Percentiles rank a stretch among this genome's conserved stretches.
phyloP scores from a whole-genome alignment of 2,888 invertebrate species.

The Ischnura elegans region DNA sequence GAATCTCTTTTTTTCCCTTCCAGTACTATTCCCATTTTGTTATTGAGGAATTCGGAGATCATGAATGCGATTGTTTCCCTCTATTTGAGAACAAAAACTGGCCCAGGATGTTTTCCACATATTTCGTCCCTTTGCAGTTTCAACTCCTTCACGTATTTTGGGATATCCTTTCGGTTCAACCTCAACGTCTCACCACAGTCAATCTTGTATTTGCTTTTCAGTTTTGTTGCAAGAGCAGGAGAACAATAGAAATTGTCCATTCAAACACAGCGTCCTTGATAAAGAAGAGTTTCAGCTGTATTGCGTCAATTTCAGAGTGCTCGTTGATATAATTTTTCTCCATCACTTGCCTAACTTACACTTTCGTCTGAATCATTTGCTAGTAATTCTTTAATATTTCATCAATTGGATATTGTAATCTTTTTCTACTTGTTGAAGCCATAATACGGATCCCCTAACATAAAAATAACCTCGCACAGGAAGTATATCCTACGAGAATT shows the following conservation, averaged over 20 bases:
- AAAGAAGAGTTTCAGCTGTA: no score
- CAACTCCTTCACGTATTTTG: background rate
- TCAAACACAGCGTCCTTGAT: no score
- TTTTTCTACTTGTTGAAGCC: no score
- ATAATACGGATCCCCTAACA: no score
- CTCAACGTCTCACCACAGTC: background rate
- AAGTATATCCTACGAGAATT: no score
- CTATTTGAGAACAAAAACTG: background rate
- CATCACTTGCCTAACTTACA: no score
- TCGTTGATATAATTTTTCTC: no score
- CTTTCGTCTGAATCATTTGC: no score
- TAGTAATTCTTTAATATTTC: no score
- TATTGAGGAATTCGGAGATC: conserved; percentile 5
- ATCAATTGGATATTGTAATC: no score
- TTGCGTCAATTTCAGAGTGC: no score
- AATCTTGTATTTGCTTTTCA: background rate
- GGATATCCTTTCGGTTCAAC: background rate
- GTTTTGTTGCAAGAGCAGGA: background rate
- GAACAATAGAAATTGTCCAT: conserved; percentile 30
- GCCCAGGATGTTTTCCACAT: background rate
- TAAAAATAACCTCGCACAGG: no score
- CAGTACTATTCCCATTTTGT: background rate
- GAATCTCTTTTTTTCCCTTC: background rate
- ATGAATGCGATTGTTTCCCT: background rate
- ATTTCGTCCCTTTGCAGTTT: background rate